Conservation (phyloP, 2,797 vertebrate genomes). For the Myotis daubentonii region DNA sequence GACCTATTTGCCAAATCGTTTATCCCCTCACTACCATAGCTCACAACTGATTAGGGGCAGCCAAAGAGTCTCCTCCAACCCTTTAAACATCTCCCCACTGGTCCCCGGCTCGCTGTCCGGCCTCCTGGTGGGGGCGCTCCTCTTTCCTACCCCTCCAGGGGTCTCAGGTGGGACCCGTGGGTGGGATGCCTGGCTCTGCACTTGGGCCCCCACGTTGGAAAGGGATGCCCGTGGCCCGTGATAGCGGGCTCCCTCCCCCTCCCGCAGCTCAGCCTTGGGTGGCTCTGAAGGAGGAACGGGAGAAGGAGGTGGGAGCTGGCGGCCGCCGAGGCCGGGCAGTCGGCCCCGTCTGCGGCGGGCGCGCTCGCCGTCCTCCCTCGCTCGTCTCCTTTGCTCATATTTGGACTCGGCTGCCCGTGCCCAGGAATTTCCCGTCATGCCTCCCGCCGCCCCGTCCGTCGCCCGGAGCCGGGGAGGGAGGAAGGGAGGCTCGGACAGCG, state of each 20-base stretch:
- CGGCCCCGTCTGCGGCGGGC: constrained; percentile 48
- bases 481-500: constrained; percentile 65
- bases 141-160: too few relatives aligned
- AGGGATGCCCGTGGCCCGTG: not conserved
- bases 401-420: constrained; percentile 87
- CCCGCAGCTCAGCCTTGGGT: not conserved
- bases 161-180: not conserved
- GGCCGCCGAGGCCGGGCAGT: not conserved
- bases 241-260: not conserved
- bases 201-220: not conserved
- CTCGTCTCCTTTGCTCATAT: constrained; percentile 88
- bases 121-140: not conserved
- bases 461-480: constrained; percentile 73
- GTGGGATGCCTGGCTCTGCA: not conserved
- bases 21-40: not conserved
- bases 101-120: not conserved
- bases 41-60: not conserved
- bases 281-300: not conserved
- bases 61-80: not conserved
- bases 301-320: constrained; percentile 54
- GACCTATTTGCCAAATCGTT: not conserved
- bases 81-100: not conserved
- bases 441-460: constrained; percentile 84
- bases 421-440: constrained; percentile 93
- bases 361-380: constrained; percentile 72